Percentiles rank a stretch among this genome's conserved stretches.
These are phyloP conservation scores for Drosophila orosa DNA, from an alignment of 1,140 invertebrate genomes.

Conservation along the genomic window DNA sequence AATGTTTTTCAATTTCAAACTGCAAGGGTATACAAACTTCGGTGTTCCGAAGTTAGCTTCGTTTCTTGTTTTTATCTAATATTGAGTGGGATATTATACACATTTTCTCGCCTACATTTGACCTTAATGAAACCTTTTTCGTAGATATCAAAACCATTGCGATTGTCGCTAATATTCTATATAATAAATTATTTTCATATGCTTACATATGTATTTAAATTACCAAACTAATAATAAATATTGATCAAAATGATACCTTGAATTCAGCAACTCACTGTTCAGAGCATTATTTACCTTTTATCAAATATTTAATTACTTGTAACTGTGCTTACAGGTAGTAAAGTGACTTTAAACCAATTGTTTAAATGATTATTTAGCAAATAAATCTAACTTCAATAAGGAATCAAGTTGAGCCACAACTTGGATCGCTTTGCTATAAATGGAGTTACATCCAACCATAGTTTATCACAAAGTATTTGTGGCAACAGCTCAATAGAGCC, in stretches of 20 bases:
- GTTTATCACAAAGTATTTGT: neutral
- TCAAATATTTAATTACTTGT: neutral
- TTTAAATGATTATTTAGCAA: conserved; percentile 3
- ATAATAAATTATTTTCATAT: too few relatives aligned
- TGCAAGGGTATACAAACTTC: too few relatives aligned
- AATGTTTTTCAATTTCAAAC: too few relatives aligned
- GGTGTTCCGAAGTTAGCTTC: too few relatives aligned
- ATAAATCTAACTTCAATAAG: neutral
- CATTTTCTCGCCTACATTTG: too few relatives aligned
- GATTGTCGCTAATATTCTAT: too few relatives aligned
- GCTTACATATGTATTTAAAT: too few relatives aligned
- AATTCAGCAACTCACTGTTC: neutral
- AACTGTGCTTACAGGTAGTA: neutral
- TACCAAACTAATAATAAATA: too few relatives aligned
- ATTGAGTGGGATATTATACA: too few relatives aligned
- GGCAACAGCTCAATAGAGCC: neutral
- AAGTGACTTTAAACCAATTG: neutral
- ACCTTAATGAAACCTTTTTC: too few relatives aligned
- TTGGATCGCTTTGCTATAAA: neutral
- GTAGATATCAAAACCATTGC: too few relatives aligned
- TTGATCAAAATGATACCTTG: neutral
- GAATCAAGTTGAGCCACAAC: neutral
- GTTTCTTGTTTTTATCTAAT: too few relatives aligned
- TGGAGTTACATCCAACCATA: neutral
- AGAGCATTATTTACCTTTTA: neutral